Conservation (phyloP, 92 coral and sea anemone genomes). For the Galaxea fascicularis region DNA sequence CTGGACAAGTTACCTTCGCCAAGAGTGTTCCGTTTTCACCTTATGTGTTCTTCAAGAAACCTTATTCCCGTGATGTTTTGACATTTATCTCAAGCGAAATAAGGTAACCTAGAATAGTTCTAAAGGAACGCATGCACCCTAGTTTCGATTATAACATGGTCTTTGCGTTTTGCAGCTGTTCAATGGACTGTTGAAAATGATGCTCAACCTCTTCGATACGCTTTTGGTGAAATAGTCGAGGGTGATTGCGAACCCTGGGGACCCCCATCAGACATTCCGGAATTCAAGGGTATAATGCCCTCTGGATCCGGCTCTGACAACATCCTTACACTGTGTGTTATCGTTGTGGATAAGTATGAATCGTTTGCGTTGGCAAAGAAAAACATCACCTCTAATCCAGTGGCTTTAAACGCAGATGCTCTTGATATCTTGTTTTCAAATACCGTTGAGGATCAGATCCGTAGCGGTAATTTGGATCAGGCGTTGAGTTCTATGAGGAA, state of each 20-base stretch:
- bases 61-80: too few species aligned
- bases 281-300: conserved; percentile 1
- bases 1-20: too few species aligned
- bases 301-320: conserved; percentile 33
- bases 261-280: conserved; percentile 17
- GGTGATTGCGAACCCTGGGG: conserved; percentile 21
- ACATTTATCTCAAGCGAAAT: too few species aligned
- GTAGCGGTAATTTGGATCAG: conserved; percentile 36
- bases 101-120: not conserved
- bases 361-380: conserved; percentile 30
- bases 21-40: too few species aligned
- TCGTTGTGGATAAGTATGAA: conserved; percentile 47
- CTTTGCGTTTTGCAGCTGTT: not conserved
- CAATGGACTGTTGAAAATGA: conserved; percentile 24
- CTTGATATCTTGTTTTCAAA: conserved; percentile 23
- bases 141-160: not conserved
- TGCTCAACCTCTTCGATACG: conserved; percentile 23
- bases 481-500: conserved; percentile 46
- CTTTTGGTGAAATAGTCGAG: conserved; percentile 11
- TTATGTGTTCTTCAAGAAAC: too few species aligned
- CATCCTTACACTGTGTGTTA: conserved; percentile 19
- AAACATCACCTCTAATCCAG: conserved; percentile 43
- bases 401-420: conserved; percentile 1
- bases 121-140: too few species aligned
- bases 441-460: conserved; percentile 19